Percentiles rank a stretch among this genome's conserved stretches.
Evolutionary conservation across 2,888 invertebrate genomes (phyloP).

Genomic region (Caenorhabditis sp.): DNA sequence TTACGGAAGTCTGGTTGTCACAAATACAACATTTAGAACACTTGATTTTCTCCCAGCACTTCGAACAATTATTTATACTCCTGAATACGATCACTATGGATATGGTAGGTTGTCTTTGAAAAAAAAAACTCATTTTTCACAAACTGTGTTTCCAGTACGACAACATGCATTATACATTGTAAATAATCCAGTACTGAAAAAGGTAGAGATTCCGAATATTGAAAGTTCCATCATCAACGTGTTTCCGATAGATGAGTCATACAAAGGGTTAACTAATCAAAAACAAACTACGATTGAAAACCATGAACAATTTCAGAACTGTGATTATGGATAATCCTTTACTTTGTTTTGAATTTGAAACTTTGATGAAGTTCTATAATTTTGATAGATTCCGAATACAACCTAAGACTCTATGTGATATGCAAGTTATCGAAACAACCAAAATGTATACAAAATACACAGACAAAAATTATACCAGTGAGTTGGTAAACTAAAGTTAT

Average conservation of each 20-base stretch:
- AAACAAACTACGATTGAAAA: no score
- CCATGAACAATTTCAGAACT: no score
- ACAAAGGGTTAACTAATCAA: background rate
- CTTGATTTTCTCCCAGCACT: conserved; percentile 2
- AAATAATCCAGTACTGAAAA: background rate
- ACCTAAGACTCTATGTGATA: background rate
- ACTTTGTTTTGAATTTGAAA: background rate
- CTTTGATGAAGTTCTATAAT: background rate
- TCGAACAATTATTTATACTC: background rate
- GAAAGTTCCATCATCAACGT: background rate
- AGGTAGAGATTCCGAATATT: background rate
- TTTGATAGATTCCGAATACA: background rate
- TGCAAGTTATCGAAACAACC: background rate
- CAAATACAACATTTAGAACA: background rate
- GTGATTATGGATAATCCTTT: background rate
- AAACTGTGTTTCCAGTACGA: background rate
- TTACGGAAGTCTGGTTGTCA: background rate
- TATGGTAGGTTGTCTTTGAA: no score
- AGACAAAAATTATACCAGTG: background rate
- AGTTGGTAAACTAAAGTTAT: no score
- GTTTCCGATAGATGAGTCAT: background rate
- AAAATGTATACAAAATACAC: background rate
- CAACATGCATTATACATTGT: background rate
- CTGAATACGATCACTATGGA: background rate
- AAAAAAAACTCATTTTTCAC: background rate